Evolutionary conservation across 2,888 invertebrate genomes (phyloP), one percentile per base, ranked within the genome.

Genomic region (Xestia rhomboidea): DNA sequence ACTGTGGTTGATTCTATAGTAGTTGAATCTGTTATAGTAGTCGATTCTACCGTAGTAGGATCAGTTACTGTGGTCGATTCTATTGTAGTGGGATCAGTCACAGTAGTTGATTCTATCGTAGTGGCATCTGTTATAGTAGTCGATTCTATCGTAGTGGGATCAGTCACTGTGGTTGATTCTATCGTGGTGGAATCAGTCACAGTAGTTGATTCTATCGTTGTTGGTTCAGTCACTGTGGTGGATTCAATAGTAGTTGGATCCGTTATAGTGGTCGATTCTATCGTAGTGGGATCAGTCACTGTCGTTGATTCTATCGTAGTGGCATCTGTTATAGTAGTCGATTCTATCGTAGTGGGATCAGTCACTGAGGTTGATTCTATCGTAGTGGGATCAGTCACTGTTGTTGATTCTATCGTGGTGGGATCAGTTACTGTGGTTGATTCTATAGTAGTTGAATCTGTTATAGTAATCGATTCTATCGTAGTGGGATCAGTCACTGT

Each of bases 61-160:
- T 60, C 64, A 7, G 71, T 81, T 1, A 75, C 62, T 0, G 75
- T 81, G 11, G 79, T 73, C 0, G 27, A 10, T 18, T 64, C 66
- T n/a, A 44, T 63, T 0, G 66, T 57, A 11, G 24, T 46, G 0
- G 64, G 2, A 10, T 46, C 76, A 2, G 62, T 62, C 0, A 51
- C 7, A 0, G 75, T 51, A 1, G 75, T 63, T 0, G 34, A 18
- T 34, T 77, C 66, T 38, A 10, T 54, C 2, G 72, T 4, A 41
- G 60, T 30, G 5, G 68, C 15, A 27, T 21, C 49, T 24, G 68
- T 71, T 1, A 51, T 0, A 0, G 76, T 62, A 2, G 75, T 75
- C 1, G 49, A 21, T 27, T 76, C 62, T 38, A 10, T 54, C 1
- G 72, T 4, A 34, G 60, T 30, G 2, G 68, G 21, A 27, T 21